Base-by-base conservation (phyloP, 2,888 invertebrate species). In the Helleia helle region DNA sequence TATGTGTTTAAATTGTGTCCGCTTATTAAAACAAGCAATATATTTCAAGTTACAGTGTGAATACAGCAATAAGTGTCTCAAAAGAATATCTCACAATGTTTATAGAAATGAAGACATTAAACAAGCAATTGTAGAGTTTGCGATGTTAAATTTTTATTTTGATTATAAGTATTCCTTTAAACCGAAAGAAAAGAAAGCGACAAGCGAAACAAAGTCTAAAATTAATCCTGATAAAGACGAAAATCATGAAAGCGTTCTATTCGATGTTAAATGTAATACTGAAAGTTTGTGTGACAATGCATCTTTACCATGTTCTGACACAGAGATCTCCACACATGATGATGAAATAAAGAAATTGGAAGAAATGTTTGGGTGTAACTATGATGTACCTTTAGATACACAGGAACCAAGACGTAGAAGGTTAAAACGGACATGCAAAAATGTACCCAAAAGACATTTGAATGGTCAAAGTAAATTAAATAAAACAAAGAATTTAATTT, bases 11-110 rank as follows among this genome's bases (percentile, higher is more conserved):
- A 65, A 63, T 36, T 83, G 83, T 52, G 54, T 70, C 30, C 49
- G 51, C 46, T 52, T 66, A 40, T 50, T 83, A 31, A 71, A 71
- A 55, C 65, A 74, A 49, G 59, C 71, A n/a, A 67, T 76, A 30
- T 48, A 50, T 34, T 81, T 83, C 36, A 77, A 77, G 50, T 51
- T 71, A 13, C 69, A 54, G 30, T 75, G 79, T 41, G 72, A 80
- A 60, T 56, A 59, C 0, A 72, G 65, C 31, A 59, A 76, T 12
- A 57, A 56, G 38, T 49, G 26, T 48, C 67, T 45, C 24, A 42
- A 25, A 41, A 42, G 37, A 9, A 17, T 49, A 13, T 39, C 37
- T 30, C 38, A 43, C 2, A 15, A 37, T 12, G 14, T 24, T 6
- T 24, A 7, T n/a, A 9, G 42, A 46, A 22, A 44, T 51, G 43